These are phyloP conservation scores for Volucella inflata DNA, from an alignment of 2,888 invertebrate genomes.

Conservation along the genomic window DNA sequence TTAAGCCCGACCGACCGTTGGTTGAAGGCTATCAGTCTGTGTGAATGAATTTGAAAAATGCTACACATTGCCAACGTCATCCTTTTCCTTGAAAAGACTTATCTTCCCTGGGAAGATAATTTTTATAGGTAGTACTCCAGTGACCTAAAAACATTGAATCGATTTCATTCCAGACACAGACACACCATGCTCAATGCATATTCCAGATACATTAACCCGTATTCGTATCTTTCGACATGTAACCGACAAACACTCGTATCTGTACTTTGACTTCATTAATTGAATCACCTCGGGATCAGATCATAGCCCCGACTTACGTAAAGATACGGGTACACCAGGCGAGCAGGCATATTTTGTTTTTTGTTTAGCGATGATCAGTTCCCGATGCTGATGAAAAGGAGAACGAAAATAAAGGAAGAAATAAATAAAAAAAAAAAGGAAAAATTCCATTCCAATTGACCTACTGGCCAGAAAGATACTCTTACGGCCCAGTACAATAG, in stretches of 20 bases:
- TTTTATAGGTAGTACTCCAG: conserved; percentile 37
- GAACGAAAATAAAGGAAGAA: not conserved
- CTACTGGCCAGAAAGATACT: conserved; percentile 44
- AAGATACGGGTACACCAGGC: not conserved
- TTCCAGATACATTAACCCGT: conserved; percentile 55
- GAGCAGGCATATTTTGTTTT: conserved; percentile 28
- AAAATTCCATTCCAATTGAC: conserved; percentile 68
- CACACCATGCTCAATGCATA: conserved; percentile 22
- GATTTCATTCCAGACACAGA: conserved; percentile 28
- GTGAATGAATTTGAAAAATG: conserved; percentile 54
- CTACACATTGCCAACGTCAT: not conserved
- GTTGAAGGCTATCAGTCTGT: not conserved
- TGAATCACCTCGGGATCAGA: conserved; percentile 53
- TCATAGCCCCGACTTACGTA: conserved; percentile 13
- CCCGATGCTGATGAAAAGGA: conserved; percentile 34
- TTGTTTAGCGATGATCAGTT: conserved; percentile 53
- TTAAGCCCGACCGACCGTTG: conserved; percentile 32
- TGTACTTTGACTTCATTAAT: conserved; percentile 59
- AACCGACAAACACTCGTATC: conserved; percentile 45
- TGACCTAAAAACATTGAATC: conserved; percentile 54
- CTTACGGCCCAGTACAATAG: conserved; percentile 24
- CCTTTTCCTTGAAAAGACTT: conserved; percentile 7
- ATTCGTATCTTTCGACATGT: conserved; percentile 16
- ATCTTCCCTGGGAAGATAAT: conserved; percentile 34
- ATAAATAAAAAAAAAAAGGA: not conserved